These are phyloP conservation scores for Paramormyrops hopkinsi DNA, from an alignment of 2,797 vertebrate genomes.

Conservation along the genomic window DNA sequence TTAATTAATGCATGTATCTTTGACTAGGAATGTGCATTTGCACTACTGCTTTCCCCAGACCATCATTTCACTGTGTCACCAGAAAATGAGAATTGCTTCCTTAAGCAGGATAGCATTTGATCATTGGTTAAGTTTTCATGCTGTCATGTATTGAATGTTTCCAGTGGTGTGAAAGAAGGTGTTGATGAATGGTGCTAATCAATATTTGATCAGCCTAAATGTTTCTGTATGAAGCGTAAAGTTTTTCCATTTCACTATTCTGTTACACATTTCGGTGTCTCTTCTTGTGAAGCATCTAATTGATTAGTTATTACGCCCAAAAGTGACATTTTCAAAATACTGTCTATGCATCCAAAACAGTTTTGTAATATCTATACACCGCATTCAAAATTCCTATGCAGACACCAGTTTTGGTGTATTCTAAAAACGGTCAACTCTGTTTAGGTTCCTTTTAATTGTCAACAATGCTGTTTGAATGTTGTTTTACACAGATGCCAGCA, in stretches of 20 bases:
- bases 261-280: neutral
- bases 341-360: neutral
- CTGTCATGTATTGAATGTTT: neutral
- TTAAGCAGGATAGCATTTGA: neutral
- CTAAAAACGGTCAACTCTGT: neutral
- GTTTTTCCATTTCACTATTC: neutral
- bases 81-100: neutral
- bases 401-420: neutral
- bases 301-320: neutral
- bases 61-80: neutral
- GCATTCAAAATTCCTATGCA: neutral
- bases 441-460: neutral
- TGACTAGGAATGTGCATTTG: neutral
- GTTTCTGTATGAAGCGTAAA: neutral
- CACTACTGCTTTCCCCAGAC: neutral
- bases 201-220: neutral
- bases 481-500: neutral
- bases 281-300: neutral
- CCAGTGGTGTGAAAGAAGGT: neutral
- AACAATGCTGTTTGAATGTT: neutral
- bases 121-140: neutral
- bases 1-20: constrained; percentile 7
- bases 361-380: neutral
- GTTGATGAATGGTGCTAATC: neutral
- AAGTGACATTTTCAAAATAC: neutral